Evolutionary conservation across 2,888 invertebrate genomes (phyloP).

Genomic region (Hesperia comma): DNA sequence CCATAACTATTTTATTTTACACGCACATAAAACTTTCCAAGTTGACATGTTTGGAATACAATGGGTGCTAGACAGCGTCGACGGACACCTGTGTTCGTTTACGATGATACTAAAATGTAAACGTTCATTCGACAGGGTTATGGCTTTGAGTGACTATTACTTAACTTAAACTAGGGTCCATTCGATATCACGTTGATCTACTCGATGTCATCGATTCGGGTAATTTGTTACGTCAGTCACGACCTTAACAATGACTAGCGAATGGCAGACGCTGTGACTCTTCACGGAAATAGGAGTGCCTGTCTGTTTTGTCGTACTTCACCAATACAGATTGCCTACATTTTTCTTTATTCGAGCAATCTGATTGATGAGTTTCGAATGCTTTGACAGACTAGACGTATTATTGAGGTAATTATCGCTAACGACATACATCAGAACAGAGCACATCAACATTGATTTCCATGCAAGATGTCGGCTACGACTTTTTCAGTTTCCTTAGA

Average conservation of each 20-base stretch:
- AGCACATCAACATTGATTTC: neutral
- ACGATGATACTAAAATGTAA: neutral
- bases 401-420: neutral
- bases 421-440: neutral
- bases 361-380: too few relatives aligned
- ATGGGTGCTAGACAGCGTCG: neutral
- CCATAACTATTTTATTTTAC: constrained; percentile 5
- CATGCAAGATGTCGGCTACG: too few relatives aligned
- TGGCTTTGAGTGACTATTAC: too few relatives aligned
- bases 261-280: neutral
- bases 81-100: neutral
- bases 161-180: too few relatives aligned
- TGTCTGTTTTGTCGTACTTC: too few relatives aligned
- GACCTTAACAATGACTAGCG: neutral
- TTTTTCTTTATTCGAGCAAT: too few relatives aligned
- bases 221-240: neutral
- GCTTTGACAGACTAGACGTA: neutral
- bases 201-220: neutral
- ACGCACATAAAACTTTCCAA: constrained; percentile 15
- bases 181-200: too few relatives aligned
- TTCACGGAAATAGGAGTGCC: neutral
- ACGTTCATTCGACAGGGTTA: neutral
- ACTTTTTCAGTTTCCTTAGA: too few relatives aligned
- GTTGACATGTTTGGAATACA: constrained; percentile 4
- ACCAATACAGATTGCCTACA: too few relatives aligned